Conservation (phyloP, 2,797 vertebrate genomes). For the Sarcoramphus papa region DNA sequence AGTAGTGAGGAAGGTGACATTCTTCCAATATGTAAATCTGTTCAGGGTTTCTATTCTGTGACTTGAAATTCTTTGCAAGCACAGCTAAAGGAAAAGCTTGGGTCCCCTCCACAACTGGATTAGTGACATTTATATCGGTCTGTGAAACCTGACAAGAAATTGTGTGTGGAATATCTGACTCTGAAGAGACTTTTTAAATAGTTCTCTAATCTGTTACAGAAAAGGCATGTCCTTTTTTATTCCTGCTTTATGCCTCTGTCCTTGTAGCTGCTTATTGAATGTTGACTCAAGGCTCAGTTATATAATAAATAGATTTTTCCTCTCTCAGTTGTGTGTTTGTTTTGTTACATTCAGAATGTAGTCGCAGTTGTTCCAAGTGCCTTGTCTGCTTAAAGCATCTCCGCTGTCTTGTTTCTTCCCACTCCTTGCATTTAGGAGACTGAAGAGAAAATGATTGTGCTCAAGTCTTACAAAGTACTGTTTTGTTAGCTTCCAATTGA, state of each 20-base stretch:
- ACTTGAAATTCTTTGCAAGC: not conserved
- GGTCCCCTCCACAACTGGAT: not conserved
- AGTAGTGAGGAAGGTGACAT: not conserved
- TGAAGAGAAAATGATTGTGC: not conserved
- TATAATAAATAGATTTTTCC: not conserved
- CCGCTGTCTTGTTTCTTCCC: not conserved
- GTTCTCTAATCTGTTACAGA: not conserved
- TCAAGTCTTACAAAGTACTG: not conserved
- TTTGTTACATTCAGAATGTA: not conserved
- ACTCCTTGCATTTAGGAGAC: not conserved
- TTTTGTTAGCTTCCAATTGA: slow-evolving; percentile 20
- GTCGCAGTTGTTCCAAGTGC: not conserved
- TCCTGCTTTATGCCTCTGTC: not conserved
- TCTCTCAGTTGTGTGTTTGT: not conserved
- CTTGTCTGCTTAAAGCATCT: not conserved
- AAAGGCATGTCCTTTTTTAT: not conserved
- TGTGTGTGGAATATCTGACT: not conserved
- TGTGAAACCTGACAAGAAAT: not conserved
- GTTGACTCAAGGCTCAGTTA: not conserved
- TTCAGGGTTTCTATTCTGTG: not conserved
- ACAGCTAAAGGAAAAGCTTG: not conserved
- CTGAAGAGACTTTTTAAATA: not conserved
- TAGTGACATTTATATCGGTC: not conserved
- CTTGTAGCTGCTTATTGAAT: not conserved
- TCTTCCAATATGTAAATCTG: not conserved